Base-by-base conservation (phyloP, 2,888 invertebrate genomes). In the Tanypteryx hageni region DNA sequence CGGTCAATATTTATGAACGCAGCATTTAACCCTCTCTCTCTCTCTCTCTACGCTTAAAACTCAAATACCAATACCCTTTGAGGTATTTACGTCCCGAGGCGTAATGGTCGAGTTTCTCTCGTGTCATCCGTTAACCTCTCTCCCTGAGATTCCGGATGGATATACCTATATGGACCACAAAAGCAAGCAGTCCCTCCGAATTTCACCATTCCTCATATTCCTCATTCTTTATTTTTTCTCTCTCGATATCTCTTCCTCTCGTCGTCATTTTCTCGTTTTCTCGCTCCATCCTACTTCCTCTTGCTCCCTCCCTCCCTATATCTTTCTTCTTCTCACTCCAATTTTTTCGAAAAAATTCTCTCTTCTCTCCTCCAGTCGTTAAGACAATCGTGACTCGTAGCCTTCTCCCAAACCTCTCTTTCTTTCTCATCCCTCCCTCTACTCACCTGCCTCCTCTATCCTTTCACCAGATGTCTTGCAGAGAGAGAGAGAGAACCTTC, bases 311-410 rank as follows among this genome's bases (percentile, higher is more conserved):
- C 31, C 64, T 61, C 86, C 11, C 22, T 13, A 16, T n/a, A n/a
- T n/a, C 59, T 14, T 27, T 61, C 86, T 27, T 0, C 44, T 8
- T 10, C 68, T 86, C 31, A 59, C 31, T 64, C 27, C 27, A 27
- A 9, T 27, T 27, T 27, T 76, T 27, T 27, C n/a, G 18, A 16
- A 16, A 13, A 61, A 61, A 61, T 57, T 27, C 57, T 58, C 59
- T 27, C 86, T 27, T n/a, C 31, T 56, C 44, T 64, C 86, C 27
- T 3, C 64, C 83, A n/a, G 44, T 89, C 89, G 89, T 89, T 64
- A 89, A 89, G 89, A 89, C 89, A 89, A 64, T 89, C 89, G 89
- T 89, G 89, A 89, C 89, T 89, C 89, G n/a, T 89, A 89, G 89
- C 89, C 61, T 57, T 83, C 83, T 18, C 64, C 83, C 0, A 44